Conservation (phyloP, 2,888 invertebrate species). For the Heliconius ismenius region DNA sequence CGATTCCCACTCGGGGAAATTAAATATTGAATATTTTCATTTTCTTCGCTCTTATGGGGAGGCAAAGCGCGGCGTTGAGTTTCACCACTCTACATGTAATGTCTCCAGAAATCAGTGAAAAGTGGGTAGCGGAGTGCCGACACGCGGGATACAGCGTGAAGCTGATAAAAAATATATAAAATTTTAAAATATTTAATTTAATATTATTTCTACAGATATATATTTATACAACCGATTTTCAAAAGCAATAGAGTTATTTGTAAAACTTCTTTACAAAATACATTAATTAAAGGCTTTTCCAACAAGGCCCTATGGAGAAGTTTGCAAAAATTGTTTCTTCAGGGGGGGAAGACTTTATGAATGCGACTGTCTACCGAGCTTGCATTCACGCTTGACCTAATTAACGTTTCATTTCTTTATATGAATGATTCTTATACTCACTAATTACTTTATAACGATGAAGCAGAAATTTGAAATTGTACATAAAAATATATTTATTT, state of each 20-base stretch:
- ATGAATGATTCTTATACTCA: conserved; percentile 13
- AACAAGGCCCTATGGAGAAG: conserved; percentile 29
- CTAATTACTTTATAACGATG: conserved; percentile 10
- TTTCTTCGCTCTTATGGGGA: no score
- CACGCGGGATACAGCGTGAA: no score
- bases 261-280: conserved; percentile 5
- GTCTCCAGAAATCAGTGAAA: no score
- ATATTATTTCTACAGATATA: background rate
- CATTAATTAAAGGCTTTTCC: conserved; percentile 40
- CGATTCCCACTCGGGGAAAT: no score
- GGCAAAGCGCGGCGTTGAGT: no score
- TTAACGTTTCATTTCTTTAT: conserved; percentile 38
- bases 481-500: background rate
- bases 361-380: conserved; percentile 21
- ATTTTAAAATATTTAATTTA: no score
- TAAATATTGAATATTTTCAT: no score
- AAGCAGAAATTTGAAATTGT: background rate
- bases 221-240: background rate
- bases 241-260: background rate
- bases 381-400: conserved; percentile 49
- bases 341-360: conserved; percentile 32
- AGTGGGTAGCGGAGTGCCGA: no score
- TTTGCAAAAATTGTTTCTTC: conserved; percentile 42
- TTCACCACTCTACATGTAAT: no score
- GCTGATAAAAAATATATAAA: no score